Conservation (phyloP, 2,888 invertebrate genomes). For the Amphiduros pacificus region DNA sequence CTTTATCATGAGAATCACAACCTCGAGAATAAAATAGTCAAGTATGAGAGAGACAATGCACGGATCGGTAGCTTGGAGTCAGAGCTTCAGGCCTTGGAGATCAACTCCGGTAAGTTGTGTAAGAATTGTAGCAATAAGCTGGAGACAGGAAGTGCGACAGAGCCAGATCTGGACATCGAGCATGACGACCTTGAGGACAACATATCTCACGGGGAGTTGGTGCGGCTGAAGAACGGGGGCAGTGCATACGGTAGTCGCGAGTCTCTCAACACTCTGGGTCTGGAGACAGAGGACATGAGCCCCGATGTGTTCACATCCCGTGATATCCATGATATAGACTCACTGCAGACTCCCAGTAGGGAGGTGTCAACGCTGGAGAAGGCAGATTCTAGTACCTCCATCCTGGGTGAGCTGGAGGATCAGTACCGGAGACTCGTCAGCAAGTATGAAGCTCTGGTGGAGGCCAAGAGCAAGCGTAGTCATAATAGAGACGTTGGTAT, state of each 20-base stretch:
- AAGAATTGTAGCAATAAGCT: conserved; percentile 32
- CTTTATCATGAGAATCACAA: conserved; percentile 47
- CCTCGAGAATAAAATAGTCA: conserved; percentile 39
- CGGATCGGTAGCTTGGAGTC: conserved; percentile 31
- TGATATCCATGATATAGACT: background rate
- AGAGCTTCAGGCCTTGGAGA: conserved; percentile 36
- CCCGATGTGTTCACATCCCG: conserved; percentile 7
- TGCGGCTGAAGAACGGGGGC: conserved; percentile 53
- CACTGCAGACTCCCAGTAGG: background rate
- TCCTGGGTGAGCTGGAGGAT: conserved; percentile 52
- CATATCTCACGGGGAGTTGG: conserved; percentile 45
- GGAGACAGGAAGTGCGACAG: background rate
- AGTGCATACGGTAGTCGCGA: conserved; percentile 53
- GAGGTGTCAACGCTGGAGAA: background rate
- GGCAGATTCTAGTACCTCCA: conserved; percentile 4
- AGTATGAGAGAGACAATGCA: conserved; percentile 23
- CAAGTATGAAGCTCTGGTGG: conserved; percentile 53
- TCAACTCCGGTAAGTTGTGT: conserved; percentile 36
- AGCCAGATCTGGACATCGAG: conserved; percentile 42
- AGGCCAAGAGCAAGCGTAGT: conserved; percentile 30
- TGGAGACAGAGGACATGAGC: conserved; percentile 38
- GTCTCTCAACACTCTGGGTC: conserved; percentile 38
- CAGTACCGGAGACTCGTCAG: conserved; percentile 53
- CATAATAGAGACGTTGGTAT: conserved; percentile 18
- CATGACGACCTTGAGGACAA: conserved; percentile 45